Evolutionary conservation across 2,797 vertebrate genomes (phyloP), one percentile per base, ranked within the genome.

Genomic region (Otolemur crassicaudatus): DNA sequence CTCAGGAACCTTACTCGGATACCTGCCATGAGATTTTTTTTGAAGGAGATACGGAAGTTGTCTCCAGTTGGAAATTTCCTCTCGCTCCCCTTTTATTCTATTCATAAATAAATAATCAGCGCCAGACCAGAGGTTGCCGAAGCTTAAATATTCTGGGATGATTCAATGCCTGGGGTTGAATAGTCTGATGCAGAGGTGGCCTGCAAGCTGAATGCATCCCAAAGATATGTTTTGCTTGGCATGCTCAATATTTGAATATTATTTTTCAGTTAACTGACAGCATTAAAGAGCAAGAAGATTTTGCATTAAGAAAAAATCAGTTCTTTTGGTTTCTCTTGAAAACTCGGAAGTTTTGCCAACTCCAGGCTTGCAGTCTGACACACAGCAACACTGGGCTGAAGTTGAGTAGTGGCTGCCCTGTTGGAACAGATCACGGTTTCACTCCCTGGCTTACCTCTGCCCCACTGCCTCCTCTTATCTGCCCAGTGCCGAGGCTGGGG

Each of bases 281-380:
- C 77, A 80, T 79, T 77, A 46, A 87, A 90, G 88, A 91, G 34
- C 29, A 81, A 89, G 73, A 76, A 80, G n/a, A 81, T 73, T 65
- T 92, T 73, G n/a, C 37, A 79, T 82, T 94, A 73, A 79, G 49
- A 77, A 70, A 49, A 84, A 49, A 86, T 82, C 72, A 92, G 63
- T 1, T 94, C 9, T 90, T 94, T 95, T 46, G 23, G 56, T 37
- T 94, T 87, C 79, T 96, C 83, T 95, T 83, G 65, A 94, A 79
- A 77, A 94, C 34, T 61, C 40, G 7, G 70, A 95, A 43, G 53
- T 13, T 77, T 53, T 81, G 46, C 76, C 90, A 87, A 49, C 29
- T 31, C 46, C 88, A 31, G 27, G 16, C 40, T 14, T 1, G 1
- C 8, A 72, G 29, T 31, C 19, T 56, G 46, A 94, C 61, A 61